Evolutionary conservation across 2,113 vertebrate genomes (phyloP).

Genomic region (Labeo catla): DNA sequence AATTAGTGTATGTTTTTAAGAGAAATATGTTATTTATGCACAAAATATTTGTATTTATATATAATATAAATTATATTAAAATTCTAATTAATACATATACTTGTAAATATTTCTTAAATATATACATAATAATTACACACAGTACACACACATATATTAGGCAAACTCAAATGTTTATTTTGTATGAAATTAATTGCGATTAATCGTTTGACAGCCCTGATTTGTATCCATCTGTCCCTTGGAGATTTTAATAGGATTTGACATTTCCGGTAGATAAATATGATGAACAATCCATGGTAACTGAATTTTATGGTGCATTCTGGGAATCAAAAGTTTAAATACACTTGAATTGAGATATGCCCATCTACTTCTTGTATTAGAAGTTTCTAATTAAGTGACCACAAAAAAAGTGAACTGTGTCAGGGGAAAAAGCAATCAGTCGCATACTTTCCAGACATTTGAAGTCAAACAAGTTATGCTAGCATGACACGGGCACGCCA

Average conservation of each 20-base stretch:
- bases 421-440: not conserved
- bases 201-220: not conserved
- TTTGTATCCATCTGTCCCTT: not conserved
- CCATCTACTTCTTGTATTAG: not conserved
- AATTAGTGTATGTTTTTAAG: too few species aligned
- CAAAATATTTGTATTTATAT: too few species aligned
- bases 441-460: not conserved
- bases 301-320: not conserved
- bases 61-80: too few species aligned
- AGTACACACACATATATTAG: too few species aligned
- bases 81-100: too few species aligned
- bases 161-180: too few species aligned
- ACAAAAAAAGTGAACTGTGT: not conserved
- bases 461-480: constrained; percentile 21
- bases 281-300: not conserved
- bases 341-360: not conserved
- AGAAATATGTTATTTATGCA: too few species aligned
- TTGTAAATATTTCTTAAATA: too few species aligned
- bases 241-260: not conserved
- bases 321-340: not conserved
- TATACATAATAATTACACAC: too few species aligned
- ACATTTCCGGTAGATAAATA: not conserved
- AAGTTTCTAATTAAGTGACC: not conserved
- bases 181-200: too few species aligned
- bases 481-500: constrained; percentile 17